phyloP scores from a whole-genome alignment of 2,113 vertebrate genomes.

The Calidris pygmaea region DNA sequence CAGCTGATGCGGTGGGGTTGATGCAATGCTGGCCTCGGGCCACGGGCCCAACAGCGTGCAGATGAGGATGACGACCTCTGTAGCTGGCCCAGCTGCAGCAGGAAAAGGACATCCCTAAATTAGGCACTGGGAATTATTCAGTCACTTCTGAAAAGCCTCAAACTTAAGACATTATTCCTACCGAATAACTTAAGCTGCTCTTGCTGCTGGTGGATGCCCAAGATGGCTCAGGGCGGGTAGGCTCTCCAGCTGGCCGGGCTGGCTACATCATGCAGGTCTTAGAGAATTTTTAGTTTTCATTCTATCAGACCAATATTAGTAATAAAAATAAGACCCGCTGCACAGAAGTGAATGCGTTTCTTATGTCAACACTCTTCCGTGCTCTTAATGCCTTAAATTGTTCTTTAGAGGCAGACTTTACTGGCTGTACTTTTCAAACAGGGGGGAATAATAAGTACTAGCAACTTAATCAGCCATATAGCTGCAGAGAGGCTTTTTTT shows the following conservation, averaged over 20 bases:
- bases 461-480: constrained; percentile 21
- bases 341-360: background rate
- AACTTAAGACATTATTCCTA: background rate
- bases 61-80: background rate
- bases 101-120: background rate
- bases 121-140: background rate
- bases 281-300: constrained; percentile 9
- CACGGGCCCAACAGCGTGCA: background rate
- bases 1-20: background rate
- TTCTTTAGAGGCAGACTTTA: constrained; percentile 23
- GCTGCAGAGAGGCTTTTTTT: background rate
- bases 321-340: constrained; percentile 11
- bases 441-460: constrained; percentile 10
- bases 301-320: constrained; percentile 28
- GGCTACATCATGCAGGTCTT: background rate
- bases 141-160: constrained; percentile 23
- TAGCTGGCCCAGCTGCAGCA: background rate
- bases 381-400: background rate
- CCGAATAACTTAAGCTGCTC: background rate
- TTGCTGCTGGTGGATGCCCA: background rate
- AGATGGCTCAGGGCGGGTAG: rapidly evolving
- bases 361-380: background rate
- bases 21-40: background rate
- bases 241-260: background rate
- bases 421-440: background rate